Evolutionary conservation across 1,140 invertebrate genomes (phyloP).

Genomic region (Portunus trituberculatus): DNA sequence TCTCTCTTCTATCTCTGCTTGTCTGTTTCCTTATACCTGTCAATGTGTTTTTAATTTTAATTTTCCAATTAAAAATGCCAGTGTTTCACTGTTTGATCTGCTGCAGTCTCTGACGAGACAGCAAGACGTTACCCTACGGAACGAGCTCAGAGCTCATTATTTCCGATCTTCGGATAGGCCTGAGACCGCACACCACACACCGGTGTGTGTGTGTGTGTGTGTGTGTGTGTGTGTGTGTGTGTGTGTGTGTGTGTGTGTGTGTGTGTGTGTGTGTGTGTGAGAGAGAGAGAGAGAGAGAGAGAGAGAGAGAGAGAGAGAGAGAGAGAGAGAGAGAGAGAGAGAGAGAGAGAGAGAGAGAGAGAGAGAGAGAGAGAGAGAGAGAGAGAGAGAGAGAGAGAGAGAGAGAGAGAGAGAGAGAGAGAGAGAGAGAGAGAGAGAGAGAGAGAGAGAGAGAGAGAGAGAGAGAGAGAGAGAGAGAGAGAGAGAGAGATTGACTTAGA

Average conservation of each 20-base stretch:
- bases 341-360: neutral
- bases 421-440: conserved; percentile 16
- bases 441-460: neutral
- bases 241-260: too few species aligned
- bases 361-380: neutral
- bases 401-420: neutral
- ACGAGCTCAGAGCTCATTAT: too few species aligned
- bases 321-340: conserved; percentile 17
- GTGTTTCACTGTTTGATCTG: too few species aligned
- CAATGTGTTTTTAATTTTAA: too few species aligned
- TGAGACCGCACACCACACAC: too few species aligned
- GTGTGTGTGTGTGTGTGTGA: too few species aligned
- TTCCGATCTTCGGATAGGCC: too few species aligned
- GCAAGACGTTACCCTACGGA: too few species aligned
- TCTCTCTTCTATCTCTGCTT: neutral
- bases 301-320: neutral
- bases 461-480: neutral
- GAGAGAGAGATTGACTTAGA: neutral
- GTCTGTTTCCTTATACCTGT: neutral
- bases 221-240: too few species aligned
- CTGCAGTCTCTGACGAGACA: too few species aligned
- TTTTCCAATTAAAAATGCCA: too few species aligned
- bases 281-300: neutral
- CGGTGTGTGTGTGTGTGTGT: too few species aligned
- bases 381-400: neutral